Percentiles rank a stretch among this genome's conserved stretches.
Evolutionary conservation across 2,797 vertebrate genomes (phyloP).

Genomic region (Betta splendens): DNA sequence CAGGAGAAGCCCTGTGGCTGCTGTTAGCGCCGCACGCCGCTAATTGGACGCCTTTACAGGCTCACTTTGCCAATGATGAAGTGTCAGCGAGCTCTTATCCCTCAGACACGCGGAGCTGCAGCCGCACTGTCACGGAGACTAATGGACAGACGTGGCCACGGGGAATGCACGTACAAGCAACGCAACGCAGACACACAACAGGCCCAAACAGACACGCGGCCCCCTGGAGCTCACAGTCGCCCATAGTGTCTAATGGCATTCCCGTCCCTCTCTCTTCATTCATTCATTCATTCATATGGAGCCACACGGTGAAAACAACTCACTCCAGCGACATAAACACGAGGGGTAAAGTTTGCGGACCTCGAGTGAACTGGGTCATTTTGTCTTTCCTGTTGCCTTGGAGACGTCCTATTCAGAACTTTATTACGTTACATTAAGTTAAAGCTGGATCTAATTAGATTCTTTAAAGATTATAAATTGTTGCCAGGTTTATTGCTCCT

Average conservation of each 20-base stretch:
- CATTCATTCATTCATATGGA: not conserved
- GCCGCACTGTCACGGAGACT: slow-evolving; percentile 53
- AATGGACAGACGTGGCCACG: slow-evolving; percentile 56
- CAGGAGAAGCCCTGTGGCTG: slow-evolving; percentile 52
- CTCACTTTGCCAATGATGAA: slow-evolving; percentile 59
- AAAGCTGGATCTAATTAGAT: not conserved
- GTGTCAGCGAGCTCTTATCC: slow-evolving; percentile 51
- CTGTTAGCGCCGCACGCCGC: slow-evolving; percentile 49
- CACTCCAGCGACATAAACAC: too few species aligned
- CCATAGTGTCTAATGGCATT: too few species aligned
- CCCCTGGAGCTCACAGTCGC: too few species aligned
- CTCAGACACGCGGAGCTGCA: slow-evolving; percentile 45
- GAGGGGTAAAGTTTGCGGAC: slow-evolving; percentile 1
- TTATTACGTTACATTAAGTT: not conserved
- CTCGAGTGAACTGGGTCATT: not conserved
- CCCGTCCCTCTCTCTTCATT: not conserved
- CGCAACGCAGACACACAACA: slow-evolving; percentile 13
- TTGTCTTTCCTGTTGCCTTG: not conserved
- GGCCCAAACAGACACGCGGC: not conserved
- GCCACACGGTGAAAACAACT: too few species aligned
- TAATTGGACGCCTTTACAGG: slow-evolving; percentile 65
- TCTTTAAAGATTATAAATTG: not conserved
- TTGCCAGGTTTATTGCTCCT: not conserved
- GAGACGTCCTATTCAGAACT: not conserved
- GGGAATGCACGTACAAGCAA: too few species aligned